phyloP scores from a whole-genome alignment of 1,140 invertebrate genomes.

The Tetraneura akinire region DNA sequence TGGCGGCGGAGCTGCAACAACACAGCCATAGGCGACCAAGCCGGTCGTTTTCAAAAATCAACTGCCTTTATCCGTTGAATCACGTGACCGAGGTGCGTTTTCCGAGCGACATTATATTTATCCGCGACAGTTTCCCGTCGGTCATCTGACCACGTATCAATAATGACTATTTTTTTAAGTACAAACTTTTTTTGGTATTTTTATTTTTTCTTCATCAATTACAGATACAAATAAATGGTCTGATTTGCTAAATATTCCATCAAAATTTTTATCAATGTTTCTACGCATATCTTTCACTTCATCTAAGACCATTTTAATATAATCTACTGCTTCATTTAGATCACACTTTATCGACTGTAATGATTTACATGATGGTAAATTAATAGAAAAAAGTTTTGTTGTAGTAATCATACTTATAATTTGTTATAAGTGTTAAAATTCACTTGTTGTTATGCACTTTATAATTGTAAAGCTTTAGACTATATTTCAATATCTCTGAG shows the following conservation, averaged over 20 bases:
- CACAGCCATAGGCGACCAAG: too few relatives aligned
- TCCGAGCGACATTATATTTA: too few relatives aligned
- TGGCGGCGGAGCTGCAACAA: too few relatives aligned
- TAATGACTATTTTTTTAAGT: neutral
- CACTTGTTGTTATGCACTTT: neutral
- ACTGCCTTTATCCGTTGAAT: too few relatives aligned
- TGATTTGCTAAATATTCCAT: neutral
- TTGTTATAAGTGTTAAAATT: too few relatives aligned
- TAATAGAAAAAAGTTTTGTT: neutral
- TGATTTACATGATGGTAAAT: neutral
- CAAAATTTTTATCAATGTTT: constrained; percentile 3
- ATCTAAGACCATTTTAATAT: neutral
- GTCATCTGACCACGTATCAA: too few relatives aligned
- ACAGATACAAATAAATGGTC: neutral
- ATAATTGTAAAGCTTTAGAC: neutral
- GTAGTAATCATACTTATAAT: neutral
- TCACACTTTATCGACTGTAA: neutral
- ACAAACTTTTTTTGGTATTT: neutral
- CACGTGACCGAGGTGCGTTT: too few relatives aligned
- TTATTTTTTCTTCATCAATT: neutral
- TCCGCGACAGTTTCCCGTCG: too few relatives aligned
- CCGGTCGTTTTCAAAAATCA: too few relatives aligned
- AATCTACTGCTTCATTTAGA: neutral
- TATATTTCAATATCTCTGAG: neutral
- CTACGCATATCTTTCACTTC: constrained; percentile 7